A percentile compares a stretch with the other conserved stretches of the same genome.
phyloP scores from a whole-genome alignment of 2,797 vertebrate species.

The Galaxias olidus region DNA sequence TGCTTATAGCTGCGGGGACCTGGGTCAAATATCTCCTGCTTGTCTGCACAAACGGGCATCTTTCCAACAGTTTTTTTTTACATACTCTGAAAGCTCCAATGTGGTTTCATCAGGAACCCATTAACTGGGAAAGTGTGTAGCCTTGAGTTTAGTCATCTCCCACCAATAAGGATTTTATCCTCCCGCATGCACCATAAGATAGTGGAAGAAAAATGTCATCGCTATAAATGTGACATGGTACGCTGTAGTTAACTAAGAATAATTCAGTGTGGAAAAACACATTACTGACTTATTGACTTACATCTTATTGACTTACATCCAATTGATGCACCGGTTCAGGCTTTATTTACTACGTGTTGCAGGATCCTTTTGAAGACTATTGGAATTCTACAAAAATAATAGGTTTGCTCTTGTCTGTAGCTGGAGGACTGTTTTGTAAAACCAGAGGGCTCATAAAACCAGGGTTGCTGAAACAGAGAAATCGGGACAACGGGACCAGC shows the following conservation, averaged over 20 bases:
- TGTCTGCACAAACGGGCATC: conserved; percentile 48
- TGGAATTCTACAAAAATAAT: too few species aligned
- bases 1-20: conserved; percentile 21
- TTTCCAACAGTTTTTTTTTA: conserved; percentile 43
- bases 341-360: too few species aligned
- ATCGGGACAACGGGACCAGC: neutral
- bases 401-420: neutral
- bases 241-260: too few species aligned
- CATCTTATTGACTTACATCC: too few species aligned
- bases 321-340: too few species aligned
- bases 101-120: conserved; percentile 62
- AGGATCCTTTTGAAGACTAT: too few species aligned
- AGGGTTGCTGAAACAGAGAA: neutral
- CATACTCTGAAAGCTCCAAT: conserved; percentile 42
- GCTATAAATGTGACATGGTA: conserved; percentile 16
- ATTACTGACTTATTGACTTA: too few species aligned
- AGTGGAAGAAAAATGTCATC: conserved; percentile 9
- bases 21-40: conserved; percentile 50
- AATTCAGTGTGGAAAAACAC: too few species aligned
- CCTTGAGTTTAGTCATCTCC: conserved; percentile 54
- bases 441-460: neutral
- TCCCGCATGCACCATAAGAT: too few species aligned
- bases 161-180: conserved; percentile 45
- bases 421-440: neutral
- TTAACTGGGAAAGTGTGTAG: conserved; percentile 69